Base-by-base conservation (phyloP, 1,140 invertebrate species). In the Panagrolaimus sp. region DNA sequence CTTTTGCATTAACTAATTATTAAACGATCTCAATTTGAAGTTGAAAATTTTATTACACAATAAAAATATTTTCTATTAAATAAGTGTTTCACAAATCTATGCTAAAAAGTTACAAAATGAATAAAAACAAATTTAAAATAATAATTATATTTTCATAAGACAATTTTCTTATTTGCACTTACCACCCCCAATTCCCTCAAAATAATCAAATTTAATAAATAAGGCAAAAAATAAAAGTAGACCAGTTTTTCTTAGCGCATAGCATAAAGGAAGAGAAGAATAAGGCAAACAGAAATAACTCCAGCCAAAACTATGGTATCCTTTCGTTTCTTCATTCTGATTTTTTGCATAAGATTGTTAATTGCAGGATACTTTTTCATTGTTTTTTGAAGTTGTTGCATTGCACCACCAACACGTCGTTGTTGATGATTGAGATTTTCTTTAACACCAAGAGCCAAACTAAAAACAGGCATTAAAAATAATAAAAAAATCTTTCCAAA, bases 401-500 rank as follows among this genome's bases (percentile, higher is more conserved):
- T 43, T 0, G 63, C 63, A 24, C 63, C 65, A 7, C 52, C 38
- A 21, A 77, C 28, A n/a, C 68, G 68, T 1, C 26, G 38, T 14
- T 62, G 64, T 77, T 86, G 85, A 45, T 75, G 76, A 43, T 83
- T 72, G 62, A 86, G 65, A 69, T 85, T 86, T 75, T 86, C 85
- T 74, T 86, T 86, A 47, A 85, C 85, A 32, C 83, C 82, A 69
- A 86, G 85, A 58, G 85, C 85, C 73, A 86, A 83, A 77, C 85
- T 86, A 78, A 65, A 82, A 71, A 55, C 63, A 70, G 71, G 46
- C 46, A 24, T 70, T 43, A 24, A 75, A 47, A 24, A 15, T 48
- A 38, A 6, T 3, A 70, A 15, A 14, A 48, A 43, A 15, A 24
- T 14, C 0, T 67, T 12, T 72, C 0, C 15, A 43, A 28, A 8